Evolutionary conservation across 1,140 invertebrate genomes (phyloP), one percentile per base, ranked within the genome.

Genomic region (Wasmannia auropunctata): DNA sequence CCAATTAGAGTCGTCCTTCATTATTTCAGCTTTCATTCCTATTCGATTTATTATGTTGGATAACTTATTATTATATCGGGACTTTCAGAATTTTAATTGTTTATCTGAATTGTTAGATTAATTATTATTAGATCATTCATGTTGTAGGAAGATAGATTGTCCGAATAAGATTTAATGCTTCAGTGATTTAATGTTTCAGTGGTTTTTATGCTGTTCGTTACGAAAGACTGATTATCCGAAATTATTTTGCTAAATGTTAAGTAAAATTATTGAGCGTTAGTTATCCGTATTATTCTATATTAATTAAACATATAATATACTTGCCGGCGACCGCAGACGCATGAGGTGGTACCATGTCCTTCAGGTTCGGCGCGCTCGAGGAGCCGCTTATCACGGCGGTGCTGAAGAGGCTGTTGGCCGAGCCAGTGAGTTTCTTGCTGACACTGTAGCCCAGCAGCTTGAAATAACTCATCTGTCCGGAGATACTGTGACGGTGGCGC

Each of bases 301-400:
- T 40, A 43, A 46, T 69, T 70, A 70, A n/a, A 51, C 54, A 31
- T 49, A 70, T 67, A 54, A 46, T 14, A 40, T 54, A 8, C n/a
- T 51, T 54, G 98, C 97, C 97, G 92, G 97, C 97, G 37, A 96
- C 94, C 69, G 96, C 96, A 80, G 97, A 96, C 4, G 97, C 96
- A 28, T 97, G 96, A 76, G 96, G 96, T 16, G 97, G 96, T 88
- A 98, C 97, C 96, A 98, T 97, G 93, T 98, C 97, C 90, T 98
- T 97, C 49, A 98, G 96, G 95, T 98, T 98, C 43, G 98, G 98
- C 43, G 98, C 98, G 88, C 98, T 98, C 75, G 98, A 98, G 86
- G 98, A 98, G 43, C 98, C 98, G 92, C 97, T 98, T 93, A 99
- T 99, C 90, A 99, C 98, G 46, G 98, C 98, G 43, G 98, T 99